These are phyloP conservation scores for Ailuropoda melanoleuca DNA, from an alignment of 2,113 vertebrate genomes.

Conservation along the genomic window DNA sequence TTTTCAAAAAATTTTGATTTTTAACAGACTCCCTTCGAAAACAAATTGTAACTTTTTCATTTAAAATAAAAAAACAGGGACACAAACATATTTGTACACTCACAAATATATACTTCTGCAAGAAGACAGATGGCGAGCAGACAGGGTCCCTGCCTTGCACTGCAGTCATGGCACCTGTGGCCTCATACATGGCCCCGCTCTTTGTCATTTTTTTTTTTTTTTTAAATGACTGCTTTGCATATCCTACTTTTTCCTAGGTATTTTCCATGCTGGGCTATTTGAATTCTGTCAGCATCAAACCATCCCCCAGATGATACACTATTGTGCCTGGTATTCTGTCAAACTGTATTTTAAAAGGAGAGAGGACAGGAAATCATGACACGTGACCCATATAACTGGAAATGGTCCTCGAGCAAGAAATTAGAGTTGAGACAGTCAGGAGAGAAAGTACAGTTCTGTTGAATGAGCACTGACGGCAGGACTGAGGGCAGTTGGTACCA, in stretches of 20 bases:
- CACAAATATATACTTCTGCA: no score
- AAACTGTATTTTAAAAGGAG: not conserved
- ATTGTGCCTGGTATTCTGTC: not conserved
- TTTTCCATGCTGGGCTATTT: not conserved
- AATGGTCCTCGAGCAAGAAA: not conserved
- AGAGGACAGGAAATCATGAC: conserved; percentile 27
- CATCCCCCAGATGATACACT: not conserved
- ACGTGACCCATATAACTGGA: not conserved
- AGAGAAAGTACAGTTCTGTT: not conserved
- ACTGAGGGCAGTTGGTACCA: not conserved
- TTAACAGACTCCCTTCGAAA: conserved; percentile 1
- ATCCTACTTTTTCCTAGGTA: not conserved
- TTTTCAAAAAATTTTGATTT: conserved; percentile 5
- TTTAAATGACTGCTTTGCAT: not conserved
- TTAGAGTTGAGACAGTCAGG: not conserved
- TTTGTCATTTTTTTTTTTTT: not conserved
- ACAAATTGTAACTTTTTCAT: not conserved
- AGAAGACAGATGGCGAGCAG: not conserved
- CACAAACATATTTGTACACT: not conserved
- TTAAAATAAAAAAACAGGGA: not conserved
- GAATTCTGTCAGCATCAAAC: not conserved
- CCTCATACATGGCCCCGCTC: not conserved
- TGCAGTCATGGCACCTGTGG: accelerated
- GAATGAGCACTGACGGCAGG: not conserved
- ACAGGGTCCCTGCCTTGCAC: not conserved